Percentiles rank a stretch among this genome's conserved stretches.
phyloP scores from a whole-genome alignment of 2,888 invertebrate species.

The Hypercompe scribonia region DNA sequence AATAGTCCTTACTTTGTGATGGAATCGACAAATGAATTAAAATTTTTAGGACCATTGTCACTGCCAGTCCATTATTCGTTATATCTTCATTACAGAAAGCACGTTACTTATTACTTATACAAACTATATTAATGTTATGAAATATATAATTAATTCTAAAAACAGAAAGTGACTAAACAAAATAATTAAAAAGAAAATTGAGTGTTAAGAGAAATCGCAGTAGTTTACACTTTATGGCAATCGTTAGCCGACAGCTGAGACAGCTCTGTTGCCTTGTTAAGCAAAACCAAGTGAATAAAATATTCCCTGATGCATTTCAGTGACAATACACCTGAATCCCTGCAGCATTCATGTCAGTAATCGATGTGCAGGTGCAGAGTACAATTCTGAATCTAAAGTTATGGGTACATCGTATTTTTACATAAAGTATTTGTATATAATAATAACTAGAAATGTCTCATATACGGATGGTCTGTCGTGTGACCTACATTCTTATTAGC shows the following conservation, averaged over 20 bases:
- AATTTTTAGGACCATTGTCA: not conserved
- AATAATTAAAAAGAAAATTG: no score
- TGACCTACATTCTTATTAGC: no score
- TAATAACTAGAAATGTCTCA: no score
- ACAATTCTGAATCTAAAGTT: not conserved
- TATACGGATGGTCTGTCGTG: no score
- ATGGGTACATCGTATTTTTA: not conserved
- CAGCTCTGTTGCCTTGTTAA: slow-evolving; percentile 82
- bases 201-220: slow-evolving; percentile 45
- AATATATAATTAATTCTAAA: not conserved
- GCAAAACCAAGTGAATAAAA: slow-evolving; percentile 74
- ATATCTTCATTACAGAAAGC: not conserved
- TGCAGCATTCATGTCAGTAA: slow-evolving; percentile 44
- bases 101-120: no score
- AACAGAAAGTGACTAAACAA: not conserved
- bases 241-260: slow-evolving; percentile 68
- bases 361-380: not conserved
- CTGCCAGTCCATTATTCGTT: not conserved
- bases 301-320: slow-evolving; percentile 78
- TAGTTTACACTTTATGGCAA: slow-evolving; percentile 55
- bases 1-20: no score
- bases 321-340: slow-evolving; percentile 59
- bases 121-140: no score
- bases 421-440: no score
- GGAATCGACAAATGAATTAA: no score